A percentile compares a stretch with the other conserved stretches of the same genome.
Conservation (phyloP, 2,797 vertebrate genomes). For the Poeciliopsis paucimaculata region DNA sequence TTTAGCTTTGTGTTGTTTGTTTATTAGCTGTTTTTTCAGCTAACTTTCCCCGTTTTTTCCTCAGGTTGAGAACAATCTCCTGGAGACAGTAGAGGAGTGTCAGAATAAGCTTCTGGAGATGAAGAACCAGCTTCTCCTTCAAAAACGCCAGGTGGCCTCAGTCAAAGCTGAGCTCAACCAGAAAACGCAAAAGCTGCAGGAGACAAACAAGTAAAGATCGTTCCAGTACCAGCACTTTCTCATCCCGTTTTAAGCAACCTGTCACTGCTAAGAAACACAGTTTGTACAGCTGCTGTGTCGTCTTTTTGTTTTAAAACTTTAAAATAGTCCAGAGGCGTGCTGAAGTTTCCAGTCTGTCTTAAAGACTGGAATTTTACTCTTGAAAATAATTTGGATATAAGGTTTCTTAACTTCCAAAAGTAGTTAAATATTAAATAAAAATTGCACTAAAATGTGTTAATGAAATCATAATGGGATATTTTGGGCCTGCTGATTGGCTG, state of each 20-base stretch:
- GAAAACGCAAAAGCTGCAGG: conserved; percentile 75
- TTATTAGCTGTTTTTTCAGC: neutral
- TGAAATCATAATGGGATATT: neutral
- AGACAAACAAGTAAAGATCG: conserved; percentile 81
- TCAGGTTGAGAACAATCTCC: conserved; percentile 85
- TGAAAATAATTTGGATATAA: neutral
- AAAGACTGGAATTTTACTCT: no score
- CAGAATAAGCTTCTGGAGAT: conserved; percentile 77
- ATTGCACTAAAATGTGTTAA: neutral
- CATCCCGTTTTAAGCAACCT: neutral
- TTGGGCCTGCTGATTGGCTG: neutral
- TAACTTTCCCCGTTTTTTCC: neutral
- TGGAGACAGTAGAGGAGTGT: conserved; percentile 78
- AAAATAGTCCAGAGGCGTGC: neutral
- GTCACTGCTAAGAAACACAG: neutral
- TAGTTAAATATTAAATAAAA: neutral
- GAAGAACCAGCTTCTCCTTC: conserved; percentile 74
- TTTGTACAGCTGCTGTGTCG: neutral
- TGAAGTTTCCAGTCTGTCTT: neutral
- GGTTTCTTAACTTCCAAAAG: neutral
- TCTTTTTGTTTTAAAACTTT: neutral
- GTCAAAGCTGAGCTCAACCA: conserved; percentile 84
- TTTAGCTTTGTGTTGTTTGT: neutral
- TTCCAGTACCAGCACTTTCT: neutral
- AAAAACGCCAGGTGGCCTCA: conserved; percentile 75